These are phyloP conservation scores for Drosophila nr. perissopoda DNA, from an alignment of 2,888 invertebrate species.

Conservation along the genomic window DNA sequence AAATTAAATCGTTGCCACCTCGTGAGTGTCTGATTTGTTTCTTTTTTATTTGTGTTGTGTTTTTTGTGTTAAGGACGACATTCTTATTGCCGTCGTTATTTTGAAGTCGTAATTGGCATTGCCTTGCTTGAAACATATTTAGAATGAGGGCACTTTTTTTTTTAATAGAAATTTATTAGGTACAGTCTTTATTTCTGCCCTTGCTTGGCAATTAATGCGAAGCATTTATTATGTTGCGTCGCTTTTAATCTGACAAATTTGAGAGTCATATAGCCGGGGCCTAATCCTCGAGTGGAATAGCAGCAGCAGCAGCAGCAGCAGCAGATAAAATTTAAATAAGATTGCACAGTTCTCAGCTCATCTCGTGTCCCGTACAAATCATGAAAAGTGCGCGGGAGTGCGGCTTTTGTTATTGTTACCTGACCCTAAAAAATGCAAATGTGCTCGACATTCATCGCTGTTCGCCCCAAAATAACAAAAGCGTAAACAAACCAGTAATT, in stretches of 20 bases:
- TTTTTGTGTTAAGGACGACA: background rate
- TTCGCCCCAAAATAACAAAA: slow-evolving; percentile 48
- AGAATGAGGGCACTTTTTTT: slow-evolving; percentile 41
- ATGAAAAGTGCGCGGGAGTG: slow-evolving; percentile 9
- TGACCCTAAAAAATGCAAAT: slow-evolving; percentile 62
- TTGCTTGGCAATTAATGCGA: slow-evolving; percentile 55
- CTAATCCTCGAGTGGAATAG: slow-evolving; percentile 32
- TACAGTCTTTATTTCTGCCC: slow-evolving; percentile 40
- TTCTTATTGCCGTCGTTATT: slow-evolving; percentile 31
- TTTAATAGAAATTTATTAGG: slow-evolving; percentile 60
- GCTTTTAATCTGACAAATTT: slow-evolving; percentile 70
- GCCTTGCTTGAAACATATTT: slow-evolving; percentile 5
- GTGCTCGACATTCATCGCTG: slow-evolving; percentile 50
- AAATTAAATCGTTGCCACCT: slow-evolving; percentile 31
- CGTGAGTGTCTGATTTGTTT: background rate
- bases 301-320: background rate
- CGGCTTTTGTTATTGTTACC: slow-evolving; percentile 43
- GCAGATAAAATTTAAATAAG: slow-evolving; percentile 49
- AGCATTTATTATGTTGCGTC: slow-evolving; percentile 52
- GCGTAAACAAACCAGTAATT: slow-evolving; percentile 35
- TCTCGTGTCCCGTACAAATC: background rate
- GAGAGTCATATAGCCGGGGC: slow-evolving; percentile 25
- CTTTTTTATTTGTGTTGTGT: background rate
- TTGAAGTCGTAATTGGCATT: slow-evolving; percentile 23
- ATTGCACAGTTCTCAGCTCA: slow-evolving; percentile 39